These are phyloP conservation scores for Microtus oregoni DNA, from an alignment of 2,113 vertebrate genomes.

Conservation along the genomic window DNA sequence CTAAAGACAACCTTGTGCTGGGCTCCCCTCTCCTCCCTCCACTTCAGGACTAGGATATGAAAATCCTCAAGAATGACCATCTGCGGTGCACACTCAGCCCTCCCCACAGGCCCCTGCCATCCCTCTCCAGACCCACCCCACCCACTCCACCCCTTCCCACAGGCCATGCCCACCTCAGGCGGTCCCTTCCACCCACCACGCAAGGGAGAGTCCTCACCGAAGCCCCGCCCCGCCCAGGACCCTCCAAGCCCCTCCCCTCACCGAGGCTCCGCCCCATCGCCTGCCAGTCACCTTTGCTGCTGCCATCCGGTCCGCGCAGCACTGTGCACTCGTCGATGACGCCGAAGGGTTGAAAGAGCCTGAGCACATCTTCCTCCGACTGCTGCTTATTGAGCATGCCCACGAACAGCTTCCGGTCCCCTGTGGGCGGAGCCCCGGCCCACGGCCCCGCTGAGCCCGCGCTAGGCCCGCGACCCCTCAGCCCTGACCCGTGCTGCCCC, in stretches of 20 bases:
- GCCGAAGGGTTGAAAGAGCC: slow-evolving; percentile 98
- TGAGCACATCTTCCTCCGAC: slow-evolving; percentile 98
- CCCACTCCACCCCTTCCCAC: too few relatives aligned
- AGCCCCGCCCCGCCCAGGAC: neutral
- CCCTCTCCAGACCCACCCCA: neutral
- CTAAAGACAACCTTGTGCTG: neutral
- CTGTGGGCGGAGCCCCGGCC: slow-evolving; percentile 82
- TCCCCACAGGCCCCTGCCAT: neutral
- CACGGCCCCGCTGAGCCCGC: slow-evolving; percentile 84
- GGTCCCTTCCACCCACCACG: neutral
- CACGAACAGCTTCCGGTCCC: slow-evolving; percentile 96
- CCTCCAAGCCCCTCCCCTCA: neutral
- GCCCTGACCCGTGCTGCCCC: neutral
- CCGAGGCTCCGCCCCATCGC: neutral
- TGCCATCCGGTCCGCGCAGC: slow-evolving; percentile 97
- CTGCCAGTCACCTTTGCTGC: slow-evolving; percentile 95
- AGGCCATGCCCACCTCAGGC: neutral
- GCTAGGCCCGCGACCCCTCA: neutral
- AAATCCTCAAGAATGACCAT: neutral
- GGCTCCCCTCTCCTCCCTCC: neutral
- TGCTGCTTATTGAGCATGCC: slow-evolving; percentile 99
- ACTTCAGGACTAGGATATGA: neutral
- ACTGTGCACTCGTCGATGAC: slow-evolving; percentile 99
- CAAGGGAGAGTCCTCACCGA: neutral
- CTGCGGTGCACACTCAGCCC: neutral